Evolutionary conservation across 2,888 invertebrate species (phyloP).

Genomic region (Agrilus mali): DNA sequence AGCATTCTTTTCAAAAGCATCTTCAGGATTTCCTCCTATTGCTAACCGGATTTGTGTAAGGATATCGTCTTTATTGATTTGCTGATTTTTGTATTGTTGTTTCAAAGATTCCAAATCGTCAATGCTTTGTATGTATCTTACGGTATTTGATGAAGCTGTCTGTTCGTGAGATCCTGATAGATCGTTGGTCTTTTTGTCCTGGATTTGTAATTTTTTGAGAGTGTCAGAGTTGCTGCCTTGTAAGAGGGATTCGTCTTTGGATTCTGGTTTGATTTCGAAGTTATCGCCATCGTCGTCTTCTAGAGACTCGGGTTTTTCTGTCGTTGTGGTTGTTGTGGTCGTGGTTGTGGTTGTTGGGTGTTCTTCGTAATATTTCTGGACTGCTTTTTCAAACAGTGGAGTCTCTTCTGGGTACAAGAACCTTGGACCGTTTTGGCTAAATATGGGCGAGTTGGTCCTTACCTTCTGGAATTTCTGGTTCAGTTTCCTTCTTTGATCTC

Average conservation of each 20-base stretch:
- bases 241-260: conserved; percentile 5
- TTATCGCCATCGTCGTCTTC: conserved; percentile 2
- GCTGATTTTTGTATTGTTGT: conserved; percentile 35
- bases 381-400: conserved; percentile 49
- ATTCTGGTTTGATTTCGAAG: neutral
- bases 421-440: conserved; percentile 29
- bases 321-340: conserved; percentile 52
- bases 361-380: conserved; percentile 52
- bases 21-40: conserved; percentile 52
- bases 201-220: conserved; percentile 3
- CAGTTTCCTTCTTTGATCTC: conserved; percentile 45
- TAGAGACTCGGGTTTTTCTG: conserved; percentile 16
- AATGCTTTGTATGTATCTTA: conserved; percentile 22
- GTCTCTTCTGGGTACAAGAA: conserved; percentile 51
- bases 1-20: conserved; percentile 53
- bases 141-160: conserved; percentile 1
- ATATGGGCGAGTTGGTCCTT: conserved; percentile 20
- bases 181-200: conserved; percentile 1
- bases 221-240: conserved; percentile 4
- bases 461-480: conserved; percentile 31
- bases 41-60: conserved; percentile 63
- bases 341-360: conserved; percentile 58
- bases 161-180: too few species aligned
- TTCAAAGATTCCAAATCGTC: conserved; percentile 30
- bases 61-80: conserved; percentile 56